A percentile compares a stretch with the other conserved stretches of the same genome.
These are phyloP conservation scores for Hypotaenidia philippensis DNA, from an alignment of 2,797 vertebrate genomes.

Conservation along the genomic window DNA sequence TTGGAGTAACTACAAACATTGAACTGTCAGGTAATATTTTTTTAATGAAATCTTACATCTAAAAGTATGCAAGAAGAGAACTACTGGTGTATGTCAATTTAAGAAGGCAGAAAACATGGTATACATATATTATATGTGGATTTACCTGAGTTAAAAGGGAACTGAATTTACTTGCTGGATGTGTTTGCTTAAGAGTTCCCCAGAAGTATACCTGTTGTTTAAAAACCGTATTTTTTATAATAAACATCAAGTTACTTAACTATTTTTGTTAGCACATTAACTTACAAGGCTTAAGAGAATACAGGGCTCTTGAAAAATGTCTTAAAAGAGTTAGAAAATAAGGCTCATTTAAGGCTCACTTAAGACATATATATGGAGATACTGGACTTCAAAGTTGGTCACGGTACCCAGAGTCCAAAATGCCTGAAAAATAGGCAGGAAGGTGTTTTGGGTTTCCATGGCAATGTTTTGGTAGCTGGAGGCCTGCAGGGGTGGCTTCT, in stretches of 20 bases:
- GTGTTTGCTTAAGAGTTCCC: background rate
- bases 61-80: background rate
- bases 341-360: background rate
- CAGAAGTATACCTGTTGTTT: background rate
- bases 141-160: background rate
- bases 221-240: background rate
- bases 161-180: background rate
- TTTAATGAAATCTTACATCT: background rate
- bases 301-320: background rate
- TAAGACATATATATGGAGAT: background rate
- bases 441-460: background rate
- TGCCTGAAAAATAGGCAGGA: background rate
- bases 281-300: background rate
- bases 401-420: background rate
- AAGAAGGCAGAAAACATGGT: accelerated
- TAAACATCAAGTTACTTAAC: background rate
- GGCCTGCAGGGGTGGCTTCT: no score
- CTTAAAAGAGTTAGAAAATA: background rate
- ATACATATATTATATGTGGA: background rate
- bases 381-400: background rate
- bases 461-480: no score
- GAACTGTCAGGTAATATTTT: background rate
- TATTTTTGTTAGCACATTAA: background rate
- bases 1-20: background rate
- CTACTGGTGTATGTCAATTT: background rate